Base-by-base conservation (phyloP, 2,888 invertebrate genomes). In the Drosophila barbarae region DNA sequence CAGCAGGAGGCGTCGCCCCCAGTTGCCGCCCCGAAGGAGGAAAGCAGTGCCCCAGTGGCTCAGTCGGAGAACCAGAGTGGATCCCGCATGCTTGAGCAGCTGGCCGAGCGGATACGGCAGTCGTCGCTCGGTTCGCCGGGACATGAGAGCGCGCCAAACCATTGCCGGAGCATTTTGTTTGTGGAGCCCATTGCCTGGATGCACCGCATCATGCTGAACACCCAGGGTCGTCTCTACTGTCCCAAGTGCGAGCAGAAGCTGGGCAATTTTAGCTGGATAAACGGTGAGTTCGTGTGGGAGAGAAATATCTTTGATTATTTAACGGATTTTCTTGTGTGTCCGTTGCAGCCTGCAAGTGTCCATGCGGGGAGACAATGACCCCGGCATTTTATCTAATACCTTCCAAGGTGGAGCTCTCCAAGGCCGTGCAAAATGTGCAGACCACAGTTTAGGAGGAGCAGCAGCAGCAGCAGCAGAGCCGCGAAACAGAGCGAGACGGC, bases 131-230 rank as follows among this genome's bases (percentile, higher is more conserved):
- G 71, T 12, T 75, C 84, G 28, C 66, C 76, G 1, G 66, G 68
- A 18, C 74, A 68, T n/a, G 61, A 57, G 18, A 49, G 47, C 35
- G 44, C 44, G 5, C 51, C 50, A 3, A 73, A 46, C 13, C 34
- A 59, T 23, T 97, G 97, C 87, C 92, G 91, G 5, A 92, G 92
- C 80, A 95, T 94, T 76, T 92, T 95, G 89, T 98, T 97, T 90
- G 92, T 97, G 69, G 97, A 97, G 90, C 98, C 98, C 1, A 91
- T 97, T 85, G 91, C 93, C 12, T 98, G 98, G 97, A 97, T 97
- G 96, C 91, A 91, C 51, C 92, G 93, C 80, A 93, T 94, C 46
- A 90, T 92, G 39, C 92, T 93, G 77, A 91, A 91, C 59, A 91
- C 93, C 13, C 93, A 95, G 84, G 97, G 97, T 38, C 96, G 97